phyloP scores from a whole-genome alignment of 1,140 invertebrate species.

The Drosophila murphyi region DNA sequence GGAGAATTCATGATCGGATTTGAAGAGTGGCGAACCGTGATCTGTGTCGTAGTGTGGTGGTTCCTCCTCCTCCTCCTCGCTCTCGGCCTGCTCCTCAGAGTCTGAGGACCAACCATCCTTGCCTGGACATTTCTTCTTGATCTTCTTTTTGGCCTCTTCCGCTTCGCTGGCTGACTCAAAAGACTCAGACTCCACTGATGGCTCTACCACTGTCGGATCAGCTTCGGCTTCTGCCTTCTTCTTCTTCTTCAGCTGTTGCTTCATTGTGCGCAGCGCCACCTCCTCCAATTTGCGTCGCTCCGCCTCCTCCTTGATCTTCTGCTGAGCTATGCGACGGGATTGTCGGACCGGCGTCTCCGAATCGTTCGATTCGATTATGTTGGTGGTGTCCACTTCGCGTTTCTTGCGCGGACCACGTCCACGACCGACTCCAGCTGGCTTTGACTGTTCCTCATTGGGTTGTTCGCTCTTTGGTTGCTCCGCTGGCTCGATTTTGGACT shows the following conservation, averaged over 20 bases:
- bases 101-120: slow-evolving; percentile 89
- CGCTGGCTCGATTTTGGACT: slow-evolving; percentile 1
- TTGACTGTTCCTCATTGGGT: slow-evolving; percentile 1
- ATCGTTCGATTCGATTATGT: slow-evolving; percentile 72
- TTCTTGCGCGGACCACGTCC: slow-evolving; percentile 84
- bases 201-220: slow-evolving; percentile 80
- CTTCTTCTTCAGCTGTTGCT: slow-evolving; percentile 88
- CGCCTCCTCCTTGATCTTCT: slow-evolving; percentile 93
- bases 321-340: slow-evolving; percentile 92
- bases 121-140: slow-evolving; percentile 87
- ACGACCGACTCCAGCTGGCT: slow-evolving; percentile 45
- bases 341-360: slow-evolving; percentile 88
- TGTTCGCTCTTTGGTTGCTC: slow-evolving; percentile 26
- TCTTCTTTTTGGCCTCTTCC: slow-evolving; percentile 85
- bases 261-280: slow-evolving; percentile 87
- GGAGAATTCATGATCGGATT: slow-evolving; percentile 96
- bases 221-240: slow-evolving; percentile 85
- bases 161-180: slow-evolving; percentile 84
- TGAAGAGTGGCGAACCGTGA: slow-evolving; percentile 88
- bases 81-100: slow-evolving; percentile 87
- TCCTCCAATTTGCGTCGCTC: slow-evolving; percentile 90
- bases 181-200: slow-evolving; percentile 84
- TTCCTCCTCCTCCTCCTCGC: slow-evolving; percentile 87
- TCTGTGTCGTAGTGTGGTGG: slow-evolving; percentile 86
- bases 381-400: slow-evolving; percentile 85